A percentile compares a stretch with the other conserved stretches of the same genome.
Conservation (phyloP, 2,113 vertebrate species). For the Esox niger region DNA sequence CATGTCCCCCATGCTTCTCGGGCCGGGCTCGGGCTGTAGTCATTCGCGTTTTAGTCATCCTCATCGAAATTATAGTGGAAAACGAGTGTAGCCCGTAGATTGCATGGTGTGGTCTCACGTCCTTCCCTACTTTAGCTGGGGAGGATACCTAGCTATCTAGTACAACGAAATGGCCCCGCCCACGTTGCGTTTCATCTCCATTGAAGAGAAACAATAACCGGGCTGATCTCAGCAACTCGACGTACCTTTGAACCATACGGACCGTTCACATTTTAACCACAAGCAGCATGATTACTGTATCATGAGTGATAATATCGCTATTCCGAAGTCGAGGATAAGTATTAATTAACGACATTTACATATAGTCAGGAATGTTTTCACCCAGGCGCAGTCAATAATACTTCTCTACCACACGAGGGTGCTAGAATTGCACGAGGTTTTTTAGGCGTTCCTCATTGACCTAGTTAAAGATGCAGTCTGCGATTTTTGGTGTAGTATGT, state of each 20-base stretch:
- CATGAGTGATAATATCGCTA: too few species aligned
- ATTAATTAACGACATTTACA: too few species aligned
- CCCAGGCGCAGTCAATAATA: too few species aligned
- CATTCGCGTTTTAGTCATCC: constrained; percentile 5
- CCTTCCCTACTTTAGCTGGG: background rate
- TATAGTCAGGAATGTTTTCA: too few species aligned
- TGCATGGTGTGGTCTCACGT: too few species aligned
- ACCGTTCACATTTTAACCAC: background rate
- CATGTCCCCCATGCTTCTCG: background rate
- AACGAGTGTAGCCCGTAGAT: background rate
- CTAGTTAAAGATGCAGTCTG: background rate
- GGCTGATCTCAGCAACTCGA: constrained; percentile 12
- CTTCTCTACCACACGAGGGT: background rate
- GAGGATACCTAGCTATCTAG: background rate
- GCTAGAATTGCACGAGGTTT: background rate
- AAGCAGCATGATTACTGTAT: background rate
- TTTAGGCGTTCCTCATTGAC: background rate
- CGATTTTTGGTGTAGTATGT: too few species aligned
- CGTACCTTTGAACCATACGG: background rate
- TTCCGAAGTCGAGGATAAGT: too few species aligned
- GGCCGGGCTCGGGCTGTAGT: background rate
- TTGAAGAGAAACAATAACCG: constrained; percentile 4
- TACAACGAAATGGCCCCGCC: background rate
- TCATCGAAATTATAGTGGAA: background rate
- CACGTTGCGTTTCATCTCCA: background rate